Evolutionary conservation across 2,888 invertebrate genomes (phyloP).

Genomic region (Meteorus colon): DNA sequence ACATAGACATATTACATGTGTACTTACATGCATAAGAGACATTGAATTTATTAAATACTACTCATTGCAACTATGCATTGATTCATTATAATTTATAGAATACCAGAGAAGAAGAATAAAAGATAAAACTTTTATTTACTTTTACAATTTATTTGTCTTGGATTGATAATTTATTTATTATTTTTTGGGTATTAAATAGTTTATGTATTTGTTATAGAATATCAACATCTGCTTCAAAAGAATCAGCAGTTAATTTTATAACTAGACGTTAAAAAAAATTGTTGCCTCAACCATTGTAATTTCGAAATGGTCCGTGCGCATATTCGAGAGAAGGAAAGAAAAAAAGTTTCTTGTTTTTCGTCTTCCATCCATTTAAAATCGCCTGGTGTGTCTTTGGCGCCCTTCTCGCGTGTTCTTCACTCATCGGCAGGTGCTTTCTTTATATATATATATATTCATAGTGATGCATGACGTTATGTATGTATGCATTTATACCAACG

Average conservation of each 20-base stretch:
- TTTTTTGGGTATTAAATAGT: neutral
- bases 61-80: neutral
- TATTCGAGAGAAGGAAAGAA: neutral
- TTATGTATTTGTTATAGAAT: neutral
- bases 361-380: slow-evolving; percentile 53
- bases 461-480: no score
- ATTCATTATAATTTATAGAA: neutral
- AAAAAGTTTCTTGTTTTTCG: slow-evolving; percentile 50
- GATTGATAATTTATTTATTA: neutral
- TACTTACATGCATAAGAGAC: slow-evolving; percentile 11
- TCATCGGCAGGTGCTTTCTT: slow-evolving; percentile 48
- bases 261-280: slow-evolving; percentile 44
- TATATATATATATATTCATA: slow-evolving; percentile 40
- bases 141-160: neutral
- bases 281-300: slow-evolving; percentile 48
- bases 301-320: slow-evolving; percentile 47
- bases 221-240: neutral
- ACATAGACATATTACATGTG: neutral
- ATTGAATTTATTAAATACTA: neutral
- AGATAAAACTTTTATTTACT: neutral
- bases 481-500: slow-evolving; percentile 31
- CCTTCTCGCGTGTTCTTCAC: slow-evolving; percentile 53
- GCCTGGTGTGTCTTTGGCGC: slow-evolving; percentile 30
- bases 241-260: neutral
- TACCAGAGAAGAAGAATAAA: neutral